phyloP scores from a whole-genome alignment of 2,113 vertebrate species.

The Paracyprichromis sp. region DNA sequence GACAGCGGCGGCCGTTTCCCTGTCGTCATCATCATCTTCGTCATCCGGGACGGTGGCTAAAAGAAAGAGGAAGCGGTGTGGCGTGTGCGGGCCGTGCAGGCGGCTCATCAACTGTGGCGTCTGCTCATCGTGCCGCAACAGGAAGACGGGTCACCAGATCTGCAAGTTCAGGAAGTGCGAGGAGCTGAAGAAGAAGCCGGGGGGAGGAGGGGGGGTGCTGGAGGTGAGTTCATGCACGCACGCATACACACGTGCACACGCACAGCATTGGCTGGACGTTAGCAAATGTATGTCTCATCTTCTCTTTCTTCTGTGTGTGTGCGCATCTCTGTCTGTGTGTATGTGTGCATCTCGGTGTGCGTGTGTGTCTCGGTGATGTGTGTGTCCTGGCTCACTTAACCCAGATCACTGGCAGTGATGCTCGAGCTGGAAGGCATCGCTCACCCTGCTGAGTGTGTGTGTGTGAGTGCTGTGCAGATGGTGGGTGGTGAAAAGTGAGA shows the following conservation, averaged over 20 bases:
- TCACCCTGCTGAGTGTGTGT: constrained; percentile 21
- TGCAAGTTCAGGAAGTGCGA: constrained; percentile 98
- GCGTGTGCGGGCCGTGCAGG: constrained; percentile 90
- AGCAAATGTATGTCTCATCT: background rate
- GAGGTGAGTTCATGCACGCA: constrained; percentile 76
- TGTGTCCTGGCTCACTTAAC: background rate
- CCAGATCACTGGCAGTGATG: constrained; percentile 12
- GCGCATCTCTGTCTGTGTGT: background rate
- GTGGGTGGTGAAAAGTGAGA: constrained; percentile 51
- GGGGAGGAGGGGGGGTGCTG: constrained; percentile 72
- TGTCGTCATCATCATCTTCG: constrained; percentile 28
- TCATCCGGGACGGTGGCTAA: constrained; percentile 72
- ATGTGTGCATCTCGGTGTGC: background rate
- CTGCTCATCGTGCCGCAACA: constrained; percentile 93
- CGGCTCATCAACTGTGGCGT: constrained; percentile 95
- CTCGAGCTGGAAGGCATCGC: constrained; percentile 29
- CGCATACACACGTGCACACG: background rate
- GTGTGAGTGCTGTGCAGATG: constrained; percentile 45
- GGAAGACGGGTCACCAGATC: constrained; percentile 98
- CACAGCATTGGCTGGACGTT: background rate
- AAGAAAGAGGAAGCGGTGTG: constrained; percentile 92
- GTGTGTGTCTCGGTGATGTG: background rate
- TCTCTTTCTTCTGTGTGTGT: background rate
- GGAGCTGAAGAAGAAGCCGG: constrained; percentile 96
- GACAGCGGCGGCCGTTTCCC: constrained; percentile 19